These are phyloP conservation scores for Maccullochella peelii DNA, from an alignment of 2,113 vertebrate genomes.

Conservation along the genomic window DNA sequence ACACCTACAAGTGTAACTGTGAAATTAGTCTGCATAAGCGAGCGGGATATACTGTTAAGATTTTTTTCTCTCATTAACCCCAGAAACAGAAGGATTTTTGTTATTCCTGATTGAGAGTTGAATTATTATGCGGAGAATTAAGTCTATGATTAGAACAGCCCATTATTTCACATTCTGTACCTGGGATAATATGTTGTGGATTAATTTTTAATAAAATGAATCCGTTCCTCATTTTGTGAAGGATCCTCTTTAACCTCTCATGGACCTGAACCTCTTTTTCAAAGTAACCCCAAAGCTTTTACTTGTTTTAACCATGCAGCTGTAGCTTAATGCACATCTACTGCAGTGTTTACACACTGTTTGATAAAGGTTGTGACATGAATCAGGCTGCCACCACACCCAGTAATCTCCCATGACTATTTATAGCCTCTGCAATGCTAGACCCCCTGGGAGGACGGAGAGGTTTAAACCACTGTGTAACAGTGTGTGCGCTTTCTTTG, in stretches of 20 bases:
- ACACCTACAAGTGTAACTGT: not conserved
- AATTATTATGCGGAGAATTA: not conserved
- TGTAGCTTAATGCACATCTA: not conserved
- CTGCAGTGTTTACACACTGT: constrained; percentile 3
- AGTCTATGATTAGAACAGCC: constrained; percentile 41
- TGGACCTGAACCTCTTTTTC: not conserved
- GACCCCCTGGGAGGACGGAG: constrained; percentile 48
- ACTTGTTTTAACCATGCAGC: not conserved
- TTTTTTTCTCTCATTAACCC: not conserved
- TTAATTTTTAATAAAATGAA: constrained; percentile 46
- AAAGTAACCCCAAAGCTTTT: not conserved
- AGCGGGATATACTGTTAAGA: not conserved
- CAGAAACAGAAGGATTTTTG: not conserved
- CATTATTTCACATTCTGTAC: constrained; percentile 29
- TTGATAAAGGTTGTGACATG: constrained; percentile 50
- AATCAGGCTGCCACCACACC: constrained; percentile 52
- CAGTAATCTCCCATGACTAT: constrained; percentile 66
- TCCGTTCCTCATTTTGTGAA: constrained; percentile 4
- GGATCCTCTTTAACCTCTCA: not conserved
- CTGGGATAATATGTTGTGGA: constrained; percentile 37
- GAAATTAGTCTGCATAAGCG: not conserved
- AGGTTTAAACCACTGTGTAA: constrained; percentile 51
- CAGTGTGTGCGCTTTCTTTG: constrained; percentile 2
- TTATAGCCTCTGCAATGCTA: constrained; percentile 58
- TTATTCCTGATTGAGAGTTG: not conserved